Conservation (phyloP, 2,888 invertebrate genomes). For the Diarsia dahlii region DNA sequence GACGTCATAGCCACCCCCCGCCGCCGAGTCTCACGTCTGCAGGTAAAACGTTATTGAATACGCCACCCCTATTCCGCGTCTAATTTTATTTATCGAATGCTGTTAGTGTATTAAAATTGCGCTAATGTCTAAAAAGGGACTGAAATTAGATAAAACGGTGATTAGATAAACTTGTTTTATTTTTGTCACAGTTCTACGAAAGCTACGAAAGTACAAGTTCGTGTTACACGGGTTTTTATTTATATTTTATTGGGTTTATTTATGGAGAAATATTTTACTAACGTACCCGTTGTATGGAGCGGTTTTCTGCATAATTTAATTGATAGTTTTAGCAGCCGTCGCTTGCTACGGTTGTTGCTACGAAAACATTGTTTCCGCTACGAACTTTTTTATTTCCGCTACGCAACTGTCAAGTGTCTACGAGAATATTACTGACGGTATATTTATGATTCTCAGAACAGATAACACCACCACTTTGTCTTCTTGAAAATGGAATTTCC, state of each 20-base stretch:
- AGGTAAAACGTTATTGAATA: constrained; percentile 61
- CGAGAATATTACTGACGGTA: not conserved
- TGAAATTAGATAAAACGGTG: constrained; percentile 10
- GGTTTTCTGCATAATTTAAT: not conserved
- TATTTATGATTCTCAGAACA: not conserved
- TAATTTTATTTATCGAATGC: constrained; percentile 53
- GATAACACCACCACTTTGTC: not conserved
- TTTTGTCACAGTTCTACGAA: not conserved
- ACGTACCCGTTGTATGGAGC: not conserved
- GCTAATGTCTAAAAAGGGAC: constrained; percentile 6
- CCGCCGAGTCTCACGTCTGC: constrained; percentile 59
- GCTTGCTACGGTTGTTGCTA: constrained; percentile 25
- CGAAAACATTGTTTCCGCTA: constrained; percentile 37
- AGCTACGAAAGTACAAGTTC: constrained; percentile 12
- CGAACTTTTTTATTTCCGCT: constrained; percentile 9
- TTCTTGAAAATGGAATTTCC: not conserved
- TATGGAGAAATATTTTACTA: not conserved
- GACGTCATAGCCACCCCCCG: constrained; percentile 80
- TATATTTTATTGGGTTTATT: not conserved
- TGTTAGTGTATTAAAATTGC: constrained; percentile 30
- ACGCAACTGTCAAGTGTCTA: constrained; percentile 17
- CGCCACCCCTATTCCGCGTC: constrained; percentile 51
- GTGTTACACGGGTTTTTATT: constrained; percentile 14
- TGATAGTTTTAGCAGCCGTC: not conserved
- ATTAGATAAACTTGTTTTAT: constrained; percentile 1